A percentile compares a stretch with the other conserved stretches of the same genome.
Evolutionary conservation across 2,797 vertebrate genomes (phyloP).

Genomic region (Setipinna tenuifilis): DNA sequence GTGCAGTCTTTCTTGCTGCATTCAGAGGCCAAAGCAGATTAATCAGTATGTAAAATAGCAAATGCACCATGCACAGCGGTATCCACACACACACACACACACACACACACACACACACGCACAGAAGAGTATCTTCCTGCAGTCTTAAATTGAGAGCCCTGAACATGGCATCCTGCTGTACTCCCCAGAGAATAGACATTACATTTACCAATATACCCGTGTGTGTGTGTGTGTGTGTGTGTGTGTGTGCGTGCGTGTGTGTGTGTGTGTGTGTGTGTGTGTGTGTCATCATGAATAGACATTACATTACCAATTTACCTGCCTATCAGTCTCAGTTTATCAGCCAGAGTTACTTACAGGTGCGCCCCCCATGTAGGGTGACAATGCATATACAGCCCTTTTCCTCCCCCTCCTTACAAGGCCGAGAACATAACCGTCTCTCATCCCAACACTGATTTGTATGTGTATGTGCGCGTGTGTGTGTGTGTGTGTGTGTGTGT

Average conservation of each 20-base stretch:
- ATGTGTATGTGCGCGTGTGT: slow-evolving; percentile 42
- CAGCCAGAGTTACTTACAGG: neutral
- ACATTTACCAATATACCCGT: neutral
- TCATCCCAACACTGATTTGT: no score
- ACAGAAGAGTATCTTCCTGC: neutral
- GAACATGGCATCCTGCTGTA: neutral
- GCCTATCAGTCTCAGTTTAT: neutral
- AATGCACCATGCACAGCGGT: slow-evolving; percentile 24
- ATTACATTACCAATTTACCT: neutral
- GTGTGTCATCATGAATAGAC: no score
- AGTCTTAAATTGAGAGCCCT: neutral
- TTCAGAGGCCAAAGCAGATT: slow-evolving; percentile 55
- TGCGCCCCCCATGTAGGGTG: neutral
- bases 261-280: no score
- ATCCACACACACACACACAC: neutral
- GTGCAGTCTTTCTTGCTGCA: slow-evolving; percentile 37
- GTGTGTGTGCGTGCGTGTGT: no score
- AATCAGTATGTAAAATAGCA: slow-evolving; percentile 74
- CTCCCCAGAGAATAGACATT: neutral
- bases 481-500: slow-evolving; percentile 44
- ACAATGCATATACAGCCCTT: no score
- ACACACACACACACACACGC: slow-evolving; percentile 3
- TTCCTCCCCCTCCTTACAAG: no score
- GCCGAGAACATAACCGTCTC: no score
- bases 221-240: no score